Evolutionary conservation across 1,140 invertebrate genomes (phyloP).

Genomic region (Uloborus diversus): DNA sequence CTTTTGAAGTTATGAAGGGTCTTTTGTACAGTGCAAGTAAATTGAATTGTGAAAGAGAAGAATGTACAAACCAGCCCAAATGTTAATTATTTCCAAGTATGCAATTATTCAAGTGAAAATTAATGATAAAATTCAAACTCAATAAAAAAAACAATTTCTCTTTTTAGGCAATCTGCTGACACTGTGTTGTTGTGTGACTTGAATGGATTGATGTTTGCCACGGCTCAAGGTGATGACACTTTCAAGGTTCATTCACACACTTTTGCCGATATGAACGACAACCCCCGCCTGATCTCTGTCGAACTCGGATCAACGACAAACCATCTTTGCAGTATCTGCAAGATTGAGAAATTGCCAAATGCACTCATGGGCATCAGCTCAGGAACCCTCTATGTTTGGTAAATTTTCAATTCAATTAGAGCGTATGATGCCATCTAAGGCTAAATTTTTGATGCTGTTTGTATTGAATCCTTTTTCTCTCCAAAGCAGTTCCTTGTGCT

Average conservation of each 20-base stretch:
- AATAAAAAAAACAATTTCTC: neutral
- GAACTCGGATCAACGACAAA: neutral
- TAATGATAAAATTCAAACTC: neutral
- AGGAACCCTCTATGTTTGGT: conserved; percentile 30
- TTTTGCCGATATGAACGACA: conserved; percentile 4
- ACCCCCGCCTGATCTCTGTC: neutral
- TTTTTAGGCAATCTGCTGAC: neutral
- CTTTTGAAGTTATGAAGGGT: neutral
- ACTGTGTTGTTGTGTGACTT: conserved; percentile 14
- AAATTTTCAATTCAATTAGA: neutral
- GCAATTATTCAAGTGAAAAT: neutral
- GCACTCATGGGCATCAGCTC: conserved; percentile 22
- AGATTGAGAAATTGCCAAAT: conserved; percentile 34
- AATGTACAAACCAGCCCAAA: neutral
- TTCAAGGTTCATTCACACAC: conserved; percentile 21
- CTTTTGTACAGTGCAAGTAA: too few relatives aligned
- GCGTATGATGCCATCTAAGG: neutral
- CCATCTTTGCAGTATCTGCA: conserved; percentile 19
- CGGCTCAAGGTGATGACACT: neutral
- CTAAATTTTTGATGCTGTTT: too few relatives aligned
- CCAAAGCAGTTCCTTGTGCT: too few relatives aligned
- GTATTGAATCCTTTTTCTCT: too few relatives aligned
- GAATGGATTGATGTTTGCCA: conserved; percentile 13
- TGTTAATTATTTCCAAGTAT: neutral
- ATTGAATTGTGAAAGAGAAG: neutral